Conservation (phyloP, 2,888 invertebrate species). For the Cordilura impudica region DNA sequence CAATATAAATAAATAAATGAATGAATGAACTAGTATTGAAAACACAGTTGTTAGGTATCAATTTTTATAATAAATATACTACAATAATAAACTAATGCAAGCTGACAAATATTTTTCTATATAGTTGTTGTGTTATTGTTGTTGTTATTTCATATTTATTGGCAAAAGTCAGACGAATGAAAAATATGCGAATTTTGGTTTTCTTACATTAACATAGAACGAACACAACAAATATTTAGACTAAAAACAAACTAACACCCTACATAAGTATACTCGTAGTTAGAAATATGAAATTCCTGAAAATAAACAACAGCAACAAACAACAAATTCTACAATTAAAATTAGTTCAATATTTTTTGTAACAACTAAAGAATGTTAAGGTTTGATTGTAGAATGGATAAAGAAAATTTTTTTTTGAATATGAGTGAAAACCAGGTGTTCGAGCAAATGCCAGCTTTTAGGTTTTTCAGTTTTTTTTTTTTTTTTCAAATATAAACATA, state of each 20-base stretch:
- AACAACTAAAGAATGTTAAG: conserved; percentile 56
- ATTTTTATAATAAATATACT: conserved; percentile 50
- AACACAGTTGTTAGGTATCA: conserved; percentile 60
- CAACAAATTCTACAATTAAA: conserved; percentile 17
- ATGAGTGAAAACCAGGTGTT: conserved; percentile 61
- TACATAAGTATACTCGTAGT: conserved; percentile 40
- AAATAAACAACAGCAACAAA: conserved; percentile 6
- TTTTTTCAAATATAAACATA: not conserved
- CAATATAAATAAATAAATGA: no score
- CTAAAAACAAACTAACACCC: conserved; percentile 49
- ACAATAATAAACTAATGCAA: conserved; percentile 46
- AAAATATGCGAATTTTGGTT: conserved; percentile 12
- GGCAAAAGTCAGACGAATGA: conserved; percentile 45
- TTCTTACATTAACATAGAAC: no score
- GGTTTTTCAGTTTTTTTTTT: conserved; percentile 26
- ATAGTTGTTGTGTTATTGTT: conserved; percentile 21
- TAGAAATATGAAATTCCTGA: conserved; percentile 58
- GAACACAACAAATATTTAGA: conserved; percentile 4
- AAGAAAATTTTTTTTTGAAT: conserved; percentile 26
- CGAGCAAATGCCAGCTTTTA: conserved; percentile 39
- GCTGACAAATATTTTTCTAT: conserved; percentile 54
- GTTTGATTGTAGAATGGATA: conserved; percentile 55
- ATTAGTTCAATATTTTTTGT: conserved; percentile 59
- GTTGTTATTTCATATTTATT: conserved; percentile 39
- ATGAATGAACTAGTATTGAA: conserved; percentile 31